Evolutionary conservation across 2,888 invertebrate genomes (phyloP), one percentile per base, ranked within the genome.

Genomic region (Acanthosoma haemorrhoidale): DNA sequence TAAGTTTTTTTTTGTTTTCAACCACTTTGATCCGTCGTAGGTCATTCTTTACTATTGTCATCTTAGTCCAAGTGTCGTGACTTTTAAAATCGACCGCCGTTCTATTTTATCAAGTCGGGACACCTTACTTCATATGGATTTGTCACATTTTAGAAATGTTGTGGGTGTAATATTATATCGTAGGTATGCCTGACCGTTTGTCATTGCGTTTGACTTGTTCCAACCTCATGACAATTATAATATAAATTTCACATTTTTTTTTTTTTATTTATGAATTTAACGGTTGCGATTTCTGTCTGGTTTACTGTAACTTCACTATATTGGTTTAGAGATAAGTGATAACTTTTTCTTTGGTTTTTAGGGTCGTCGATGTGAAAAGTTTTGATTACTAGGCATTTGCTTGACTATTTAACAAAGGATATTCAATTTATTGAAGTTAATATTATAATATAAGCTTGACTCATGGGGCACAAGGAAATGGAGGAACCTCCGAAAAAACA

Each of bases 401-500:
- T 25, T n/a, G 11, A n/a, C 21, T 2, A 8, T 5, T 25, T 51
- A 25, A 25, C 21, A 51, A 51, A n/a, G n/a, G n/a, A n/a, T n/a
- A n/a, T n/a, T n/a, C 51, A 5, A 25, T 0, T 5, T 18, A n/a
- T 25, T 3, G 2, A 25, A 51, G n/a, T n/a, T 9, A 31, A 16
- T 1, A 25, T 6, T 34, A 34, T 29, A 60, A 11, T 60, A 2
- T n/a, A 63, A 25, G 13, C 18, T 25, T 31, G 21, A 36, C 36
- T 38, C 9, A 64, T 64, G 64, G 64, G 64, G 39, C 64, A 64
- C 15, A 64, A 64, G 32, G 64, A 64, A 43, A 31, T 41, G 29
- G 64, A 64, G 31, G 64, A 64, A 18, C 64, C 64, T 41, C 64
- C 68, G 2, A 68, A 68, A 58, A 70, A 68, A 60, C 16, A 32